Evolutionary conservation across 2,113 vertebrate species (phyloP).

Genomic region (Muntiacus reevesi): DNA sequence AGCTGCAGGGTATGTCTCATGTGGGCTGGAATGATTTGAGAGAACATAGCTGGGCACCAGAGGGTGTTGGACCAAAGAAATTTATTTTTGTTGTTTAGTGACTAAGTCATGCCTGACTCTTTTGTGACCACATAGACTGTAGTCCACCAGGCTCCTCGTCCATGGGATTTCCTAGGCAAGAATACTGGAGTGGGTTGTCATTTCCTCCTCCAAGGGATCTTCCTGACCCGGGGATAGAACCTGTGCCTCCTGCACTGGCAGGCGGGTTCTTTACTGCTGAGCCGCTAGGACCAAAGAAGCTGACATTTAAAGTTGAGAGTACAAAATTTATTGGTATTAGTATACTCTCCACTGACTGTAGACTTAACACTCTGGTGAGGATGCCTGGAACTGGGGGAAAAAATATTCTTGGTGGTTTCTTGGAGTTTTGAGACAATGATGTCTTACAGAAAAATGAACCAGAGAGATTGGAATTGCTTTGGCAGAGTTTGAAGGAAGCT

Average conservation of each 20-base stretch:
- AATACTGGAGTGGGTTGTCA: neutral
- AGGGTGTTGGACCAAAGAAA: neutral
- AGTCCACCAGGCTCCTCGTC: neutral
- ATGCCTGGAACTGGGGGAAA: neutral
- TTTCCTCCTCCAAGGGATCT: neutral
- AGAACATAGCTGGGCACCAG: neutral
- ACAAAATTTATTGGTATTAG: neutral
- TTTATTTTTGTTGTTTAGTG: neutral
- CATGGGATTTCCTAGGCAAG: neutral
- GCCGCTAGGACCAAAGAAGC: neutral
- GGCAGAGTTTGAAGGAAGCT: constrained; percentile 5
- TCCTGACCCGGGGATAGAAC: neutral
- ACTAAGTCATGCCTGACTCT: neutral
- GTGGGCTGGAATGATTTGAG: neutral
- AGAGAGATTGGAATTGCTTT: neutral
- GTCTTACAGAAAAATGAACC: neutral
- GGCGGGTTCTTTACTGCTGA: neutral
- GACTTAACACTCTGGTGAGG: neutral
- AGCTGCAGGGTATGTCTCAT: neutral
- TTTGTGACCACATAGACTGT: neutral
- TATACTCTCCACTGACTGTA: neutral
- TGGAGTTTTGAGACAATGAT: neutral
- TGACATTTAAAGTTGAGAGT: neutral
- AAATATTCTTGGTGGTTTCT: neutral
- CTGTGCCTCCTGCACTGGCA: neutral